Percentiles rank a stretch among this genome's conserved stretches.
phyloP scores from a whole-genome alignment of 2,888 invertebrate genomes.

The Gastracanthus pulcherrimus region DNA sequence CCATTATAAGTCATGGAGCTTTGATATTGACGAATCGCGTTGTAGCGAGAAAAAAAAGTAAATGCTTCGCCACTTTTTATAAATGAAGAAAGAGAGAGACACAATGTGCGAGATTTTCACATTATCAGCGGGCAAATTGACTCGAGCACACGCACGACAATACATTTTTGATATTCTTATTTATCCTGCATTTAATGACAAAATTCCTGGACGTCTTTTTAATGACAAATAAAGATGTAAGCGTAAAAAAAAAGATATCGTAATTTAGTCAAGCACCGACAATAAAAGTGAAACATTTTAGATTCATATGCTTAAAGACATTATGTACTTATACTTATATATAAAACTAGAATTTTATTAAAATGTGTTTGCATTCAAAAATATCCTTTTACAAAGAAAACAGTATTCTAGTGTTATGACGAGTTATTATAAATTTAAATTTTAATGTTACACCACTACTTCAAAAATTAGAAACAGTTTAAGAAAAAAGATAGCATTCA shows the following conservation, averaged over 20 bases:
- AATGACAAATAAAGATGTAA: too few species aligned
- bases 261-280: constrained; percentile 45
- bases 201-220: too few species aligned
- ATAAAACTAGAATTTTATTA: not conserved
- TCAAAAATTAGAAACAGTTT: constrained; percentile 21
- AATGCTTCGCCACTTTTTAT: constrained; percentile 52
- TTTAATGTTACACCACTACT: not conserved
- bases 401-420: not conserved
- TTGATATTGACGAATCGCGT: constrained; percentile 51
- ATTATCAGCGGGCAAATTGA: constrained; percentile 54
- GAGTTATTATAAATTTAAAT: constrained; percentile 15
- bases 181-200: too few species aligned
- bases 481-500: constrained; percentile 19
- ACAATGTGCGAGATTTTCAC: constrained; percentile 45
- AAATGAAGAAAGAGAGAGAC: constrained; percentile 27
- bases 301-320: constrained; percentile 8
- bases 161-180: constrained; percentile 23
- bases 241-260: too few species aligned
- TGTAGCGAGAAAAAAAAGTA: constrained; percentile 47
- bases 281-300: constrained; percentile 49
- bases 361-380: too few species aligned
- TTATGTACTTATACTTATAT: not conserved
- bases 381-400: not conserved
- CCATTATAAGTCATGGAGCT: constrained; percentile 38
- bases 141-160: constrained; percentile 38